These are phyloP conservation scores for Enteromius trimaculatus DNA, from an alignment of 2,797 vertebrate species.

Conservation along the genomic window DNA sequence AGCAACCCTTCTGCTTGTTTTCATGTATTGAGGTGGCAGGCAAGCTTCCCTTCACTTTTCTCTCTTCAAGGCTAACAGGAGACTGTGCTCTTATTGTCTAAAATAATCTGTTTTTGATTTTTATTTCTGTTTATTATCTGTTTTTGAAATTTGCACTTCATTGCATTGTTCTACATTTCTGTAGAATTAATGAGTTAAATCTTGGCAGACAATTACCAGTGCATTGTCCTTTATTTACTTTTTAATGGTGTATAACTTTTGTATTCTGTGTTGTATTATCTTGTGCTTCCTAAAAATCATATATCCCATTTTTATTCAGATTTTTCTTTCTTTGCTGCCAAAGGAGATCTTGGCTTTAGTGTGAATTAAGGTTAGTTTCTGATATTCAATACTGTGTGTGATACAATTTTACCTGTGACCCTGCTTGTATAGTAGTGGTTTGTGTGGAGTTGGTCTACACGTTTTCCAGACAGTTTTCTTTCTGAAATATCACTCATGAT, in stretches of 20 bases:
- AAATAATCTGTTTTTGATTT: not conserved
- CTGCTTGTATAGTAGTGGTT: not conserved
- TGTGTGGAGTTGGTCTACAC: not conserved
- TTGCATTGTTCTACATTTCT: not conserved
- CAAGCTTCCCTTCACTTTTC: not conserved
- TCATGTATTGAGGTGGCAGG: not conserved
- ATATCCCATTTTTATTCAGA: not conserved
- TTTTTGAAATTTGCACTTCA: not conserved
- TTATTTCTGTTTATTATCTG: no score
- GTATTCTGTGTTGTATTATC: not conserved
- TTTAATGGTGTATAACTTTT: not conserved
- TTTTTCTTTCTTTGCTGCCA: constrained; percentile 19
- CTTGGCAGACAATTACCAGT: not conserved
- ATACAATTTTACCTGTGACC: not conserved
- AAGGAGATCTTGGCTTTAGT: not conserved
- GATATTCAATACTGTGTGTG: not conserved
- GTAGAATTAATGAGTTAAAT: not conserved
- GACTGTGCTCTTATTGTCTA: not conserved
- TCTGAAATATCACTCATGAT: not conserved
- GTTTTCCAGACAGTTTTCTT: not conserved
- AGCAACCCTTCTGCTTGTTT: constrained; percentile 39
- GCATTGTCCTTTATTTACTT: not conserved
- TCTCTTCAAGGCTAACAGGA: not conserved
- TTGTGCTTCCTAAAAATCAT: not conserved
- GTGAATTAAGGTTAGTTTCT: constrained; percentile 35